Percentiles rank a stretch among this genome's conserved stretches.
Conservation (phyloP, 2,888 invertebrate genomes). For the Amorpha juglandis region DNA sequence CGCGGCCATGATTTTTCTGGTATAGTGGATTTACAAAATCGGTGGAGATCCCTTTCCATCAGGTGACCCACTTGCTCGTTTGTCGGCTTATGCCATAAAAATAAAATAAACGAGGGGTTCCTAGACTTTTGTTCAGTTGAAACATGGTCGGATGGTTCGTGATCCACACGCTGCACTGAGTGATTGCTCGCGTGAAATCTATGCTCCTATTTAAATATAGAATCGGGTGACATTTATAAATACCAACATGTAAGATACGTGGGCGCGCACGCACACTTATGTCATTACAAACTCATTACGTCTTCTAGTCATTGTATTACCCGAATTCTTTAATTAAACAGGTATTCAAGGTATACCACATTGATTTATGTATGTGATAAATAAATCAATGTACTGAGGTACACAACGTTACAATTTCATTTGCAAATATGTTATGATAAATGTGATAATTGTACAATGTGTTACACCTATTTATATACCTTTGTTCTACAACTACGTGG, state of each 20-base stretch:
- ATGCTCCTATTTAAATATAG: constrained; percentile 37
- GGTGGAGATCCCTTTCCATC: no score
- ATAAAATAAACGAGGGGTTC: background rate
- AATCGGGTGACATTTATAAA: constrained; percentile 50
- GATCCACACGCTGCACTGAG: constrained; percentile 36
- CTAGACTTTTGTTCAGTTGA: constrained; percentile 38
- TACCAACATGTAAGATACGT: constrained; percentile 40
- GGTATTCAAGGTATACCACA: background rate
- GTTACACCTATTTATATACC: no score
- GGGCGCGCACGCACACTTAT: constrained; percentile 39
- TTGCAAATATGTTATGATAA: no score
- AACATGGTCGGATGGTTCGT: constrained; percentile 33
- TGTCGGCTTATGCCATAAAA: no score
- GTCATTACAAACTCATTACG: constrained; percentile 15
- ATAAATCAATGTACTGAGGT: no score
- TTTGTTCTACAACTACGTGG: no score
- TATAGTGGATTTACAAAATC: no score
- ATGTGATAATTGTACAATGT: no score
- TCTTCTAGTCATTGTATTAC: background rate
- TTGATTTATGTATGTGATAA: background rate
- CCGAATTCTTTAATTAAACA: background rate
- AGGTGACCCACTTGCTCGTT: no score
- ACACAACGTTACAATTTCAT: no score
- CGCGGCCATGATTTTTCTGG: no score
- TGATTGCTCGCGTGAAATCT: constrained; percentile 47